Evolutionary conservation across 92 coral and sea anemone species (phyloP).

Genomic region (Palythoa grandis): DNA sequence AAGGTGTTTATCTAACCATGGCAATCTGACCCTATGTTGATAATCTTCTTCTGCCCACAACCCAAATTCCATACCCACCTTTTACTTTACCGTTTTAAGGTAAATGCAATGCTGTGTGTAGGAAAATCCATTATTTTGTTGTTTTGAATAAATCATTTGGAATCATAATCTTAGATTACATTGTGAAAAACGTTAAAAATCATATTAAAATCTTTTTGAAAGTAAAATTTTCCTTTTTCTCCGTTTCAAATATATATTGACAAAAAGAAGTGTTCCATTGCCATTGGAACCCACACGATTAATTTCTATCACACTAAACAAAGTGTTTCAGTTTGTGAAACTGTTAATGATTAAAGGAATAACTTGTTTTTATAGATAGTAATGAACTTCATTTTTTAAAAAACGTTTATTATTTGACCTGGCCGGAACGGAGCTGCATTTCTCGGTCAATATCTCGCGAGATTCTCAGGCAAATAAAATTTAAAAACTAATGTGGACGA

Average conservation of each 20-base stretch:
- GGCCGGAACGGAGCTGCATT: background rate
- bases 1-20: slow-evolving; percentile 31
- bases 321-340: background rate
- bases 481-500: background rate
- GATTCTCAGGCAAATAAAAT: too few species aligned
- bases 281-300: too few species aligned
- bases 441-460: background rate
- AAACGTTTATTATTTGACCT: background rate
- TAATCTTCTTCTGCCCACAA: slow-evolving; percentile 22
- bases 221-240: too few species aligned
- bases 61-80: background rate
- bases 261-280: too few species aligned
- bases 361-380: background rate
- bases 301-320: too few species aligned
- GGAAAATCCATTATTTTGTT: too few species aligned
- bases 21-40: slow-evolving; percentile 39
- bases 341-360: background rate
- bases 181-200: too few species aligned
- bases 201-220: too few species aligned
- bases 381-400: background rate
- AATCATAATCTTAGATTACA: too few species aligned
- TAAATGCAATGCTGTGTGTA: background rate
- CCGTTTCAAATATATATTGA: too few species aligned
- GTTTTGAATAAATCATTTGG: too few species aligned
- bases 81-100: background rate